A percentile compares a stretch with the other conserved stretches of the same genome.
Conservation (phyloP, 2,797 vertebrate species). For the Dipus sagitta region DNA sequence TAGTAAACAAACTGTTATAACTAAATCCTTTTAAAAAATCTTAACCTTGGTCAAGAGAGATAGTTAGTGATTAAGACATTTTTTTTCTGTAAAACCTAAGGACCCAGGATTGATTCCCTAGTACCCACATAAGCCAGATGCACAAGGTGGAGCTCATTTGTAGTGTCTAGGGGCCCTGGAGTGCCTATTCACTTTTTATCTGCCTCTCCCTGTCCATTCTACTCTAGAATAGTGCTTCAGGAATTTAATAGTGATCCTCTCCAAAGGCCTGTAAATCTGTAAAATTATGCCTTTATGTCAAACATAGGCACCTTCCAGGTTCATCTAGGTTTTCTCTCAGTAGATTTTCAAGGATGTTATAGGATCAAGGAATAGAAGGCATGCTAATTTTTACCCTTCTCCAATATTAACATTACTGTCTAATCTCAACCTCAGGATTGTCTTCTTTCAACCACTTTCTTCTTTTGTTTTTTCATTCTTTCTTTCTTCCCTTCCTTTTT, state of each 20-base stretch:
- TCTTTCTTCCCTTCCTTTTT: not conserved
- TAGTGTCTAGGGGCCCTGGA: too few relatives aligned
- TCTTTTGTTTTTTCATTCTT: not conserved
- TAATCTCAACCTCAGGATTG: not conserved
- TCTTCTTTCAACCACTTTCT: not conserved
- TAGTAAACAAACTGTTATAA: too few relatives aligned
- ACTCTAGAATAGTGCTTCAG: not conserved
- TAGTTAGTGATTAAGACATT: too few relatives aligned
- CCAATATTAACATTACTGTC: not conserved
- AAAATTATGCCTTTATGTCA: not conserved
- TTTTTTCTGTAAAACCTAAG: too few relatives aligned
- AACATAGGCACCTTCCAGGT: not conserved
- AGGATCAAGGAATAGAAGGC: not conserved
- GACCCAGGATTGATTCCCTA: too few relatives aligned
- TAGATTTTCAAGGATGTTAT: not conserved
- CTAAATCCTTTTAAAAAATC: too few relatives aligned
- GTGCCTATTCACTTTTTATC: too few relatives aligned
- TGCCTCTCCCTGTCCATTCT: not conserved
- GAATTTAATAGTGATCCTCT: not conserved
- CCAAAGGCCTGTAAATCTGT: not conserved
- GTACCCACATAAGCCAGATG: too few relatives aligned
- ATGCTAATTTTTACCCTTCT: not conserved
- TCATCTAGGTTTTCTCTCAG: not conserved
- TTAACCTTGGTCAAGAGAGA: too few relatives aligned
- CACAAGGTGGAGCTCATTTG: too few relatives aligned